phyloP scores from a whole-genome alignment of 2,888 invertebrate species.

The Amphimallon solstitiale region DNA sequence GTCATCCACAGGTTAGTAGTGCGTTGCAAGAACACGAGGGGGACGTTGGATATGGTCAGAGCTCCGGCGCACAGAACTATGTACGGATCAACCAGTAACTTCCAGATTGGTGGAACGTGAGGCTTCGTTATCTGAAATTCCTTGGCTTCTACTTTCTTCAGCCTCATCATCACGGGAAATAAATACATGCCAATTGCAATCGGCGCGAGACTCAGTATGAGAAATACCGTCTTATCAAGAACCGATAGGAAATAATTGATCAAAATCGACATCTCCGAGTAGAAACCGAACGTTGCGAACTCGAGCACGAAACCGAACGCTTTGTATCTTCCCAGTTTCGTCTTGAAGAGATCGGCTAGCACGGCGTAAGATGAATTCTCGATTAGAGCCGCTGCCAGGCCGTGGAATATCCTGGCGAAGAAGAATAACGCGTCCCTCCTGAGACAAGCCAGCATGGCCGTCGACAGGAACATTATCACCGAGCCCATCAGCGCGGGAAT shows the following conservation, averaged over 20 bases:
- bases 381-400: not conserved
- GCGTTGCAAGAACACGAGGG: conserved; percentile 1
- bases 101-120: conserved; percentile 7
- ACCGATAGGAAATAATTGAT: not conserved
- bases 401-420: conserved; percentile 12
- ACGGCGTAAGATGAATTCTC: not conserved
- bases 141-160: conserved; percentile 18
- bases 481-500: not conserved
- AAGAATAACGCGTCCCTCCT: not conserved
- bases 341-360: conserved; percentile 4
- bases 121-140: conserved; percentile 15
- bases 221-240: not conserved
- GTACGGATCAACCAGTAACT: conserved; percentile 7
- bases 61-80: conserved; percentile 2
- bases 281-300: conserved; percentile 5
- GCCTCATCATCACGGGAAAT: not conserved
- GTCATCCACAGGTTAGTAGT: not conserved
- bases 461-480: conserved; percentile 18
- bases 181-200: not conserved
- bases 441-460: not conserved
- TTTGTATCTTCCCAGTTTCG: conserved; percentile 8
- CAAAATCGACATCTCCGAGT: not conserved
- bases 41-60: not conserved
- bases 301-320: not conserved
- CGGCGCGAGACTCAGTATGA: conserved; percentile 3